Evolutionary conservation across 2,797 vertebrate species (phyloP).

Genomic region (Pyrocephalus nanus): DNA sequence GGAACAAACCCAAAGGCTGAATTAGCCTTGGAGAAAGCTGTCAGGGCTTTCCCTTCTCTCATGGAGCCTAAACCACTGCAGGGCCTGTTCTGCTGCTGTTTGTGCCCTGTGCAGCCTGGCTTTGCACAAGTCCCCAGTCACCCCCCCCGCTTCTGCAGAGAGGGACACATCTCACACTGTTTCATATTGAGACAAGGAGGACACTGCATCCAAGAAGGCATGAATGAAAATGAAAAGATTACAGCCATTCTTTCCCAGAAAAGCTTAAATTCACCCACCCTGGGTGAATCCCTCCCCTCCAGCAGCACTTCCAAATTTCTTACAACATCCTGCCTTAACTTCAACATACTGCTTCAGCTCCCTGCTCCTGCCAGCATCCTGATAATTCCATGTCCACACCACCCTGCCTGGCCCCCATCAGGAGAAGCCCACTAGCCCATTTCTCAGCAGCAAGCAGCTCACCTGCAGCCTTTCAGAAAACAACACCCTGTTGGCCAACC

Average conservation of each 20-base stretch:
- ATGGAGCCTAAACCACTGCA: neutral
- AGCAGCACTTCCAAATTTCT: neutral
- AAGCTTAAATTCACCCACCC: neutral
- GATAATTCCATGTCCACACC: neutral
- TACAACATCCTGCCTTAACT: neutral
- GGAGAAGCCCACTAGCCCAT: neutral
- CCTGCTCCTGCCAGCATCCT: neutral
- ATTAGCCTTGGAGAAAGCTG: neutral
- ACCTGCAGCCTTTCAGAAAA: neutral
- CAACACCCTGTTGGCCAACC: neutral
- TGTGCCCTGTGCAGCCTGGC: neutral
- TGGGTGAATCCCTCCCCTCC: neutral
- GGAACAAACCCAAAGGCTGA: neutral
- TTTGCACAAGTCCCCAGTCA: neutral
- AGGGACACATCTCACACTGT: neutral
- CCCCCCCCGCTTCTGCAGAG: neutral
- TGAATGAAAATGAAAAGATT: neutral
- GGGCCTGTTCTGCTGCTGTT: neutral
- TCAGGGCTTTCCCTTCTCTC: neutral
- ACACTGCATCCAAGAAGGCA: neutral
- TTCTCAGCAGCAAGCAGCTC: neutral
- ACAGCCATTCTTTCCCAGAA: neutral
- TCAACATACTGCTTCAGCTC: neutral
- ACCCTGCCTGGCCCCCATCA: neutral
- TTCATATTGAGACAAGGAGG: neutral